These are phyloP conservation scores for Talpa occidentalis DNA, from an alignment of 2,113 vertebrate species.

Conservation along the genomic window DNA sequence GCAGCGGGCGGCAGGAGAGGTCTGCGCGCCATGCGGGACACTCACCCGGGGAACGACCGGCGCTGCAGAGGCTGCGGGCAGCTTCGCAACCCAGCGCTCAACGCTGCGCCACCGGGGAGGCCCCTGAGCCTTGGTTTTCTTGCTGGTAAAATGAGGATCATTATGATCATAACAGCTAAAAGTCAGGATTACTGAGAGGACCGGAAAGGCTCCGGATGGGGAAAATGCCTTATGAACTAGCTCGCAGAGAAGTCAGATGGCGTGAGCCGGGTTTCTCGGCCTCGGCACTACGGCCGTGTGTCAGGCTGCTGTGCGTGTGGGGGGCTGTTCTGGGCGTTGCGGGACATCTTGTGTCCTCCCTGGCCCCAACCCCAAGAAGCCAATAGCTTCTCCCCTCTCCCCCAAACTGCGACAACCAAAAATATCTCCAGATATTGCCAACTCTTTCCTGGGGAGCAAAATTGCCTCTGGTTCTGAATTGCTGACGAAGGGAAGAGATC, in stretches of 20 bases:
- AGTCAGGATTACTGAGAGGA: not conserved
- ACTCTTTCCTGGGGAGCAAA: not conserved
- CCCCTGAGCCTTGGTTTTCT: not conserved
- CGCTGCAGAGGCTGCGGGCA: no score
- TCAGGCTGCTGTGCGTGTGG: no score
- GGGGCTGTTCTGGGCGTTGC: not conserved
- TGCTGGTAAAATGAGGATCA: not conserved
- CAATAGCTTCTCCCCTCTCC: not conserved
- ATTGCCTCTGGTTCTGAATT: not conserved
- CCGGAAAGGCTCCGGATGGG: not conserved
- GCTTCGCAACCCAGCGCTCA: no score
- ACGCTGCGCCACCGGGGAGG: no score
- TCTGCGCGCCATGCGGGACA: no score
- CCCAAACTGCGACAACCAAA: not conserved
- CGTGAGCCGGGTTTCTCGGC: not conserved
- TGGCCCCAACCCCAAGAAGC: not conserved
- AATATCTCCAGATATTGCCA: not conserved
- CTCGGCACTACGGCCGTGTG: not conserved
- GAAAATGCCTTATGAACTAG: not conserved
- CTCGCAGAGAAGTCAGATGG: not conserved
- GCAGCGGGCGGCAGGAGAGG: no score
- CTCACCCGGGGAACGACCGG: no score
- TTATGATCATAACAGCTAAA: not conserved
- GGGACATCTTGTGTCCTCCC: not conserved
- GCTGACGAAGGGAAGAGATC: not conserved